Evolutionary conservation across 1,140 invertebrate species (phyloP), one percentile per base, ranked within the genome.

Genomic region (Diabrotica undecimpunctata): DNA sequence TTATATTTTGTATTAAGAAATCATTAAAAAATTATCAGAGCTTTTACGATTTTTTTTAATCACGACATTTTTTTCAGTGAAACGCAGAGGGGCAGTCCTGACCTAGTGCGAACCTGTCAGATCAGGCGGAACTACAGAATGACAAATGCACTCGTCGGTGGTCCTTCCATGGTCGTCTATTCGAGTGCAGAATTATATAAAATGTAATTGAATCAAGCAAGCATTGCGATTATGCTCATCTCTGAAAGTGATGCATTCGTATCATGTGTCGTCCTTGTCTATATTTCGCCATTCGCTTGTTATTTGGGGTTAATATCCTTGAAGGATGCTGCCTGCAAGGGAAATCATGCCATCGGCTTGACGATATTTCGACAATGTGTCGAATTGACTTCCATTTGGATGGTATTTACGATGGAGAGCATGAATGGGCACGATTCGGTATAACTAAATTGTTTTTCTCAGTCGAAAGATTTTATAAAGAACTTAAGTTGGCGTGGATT

Each of bases 141-240:
- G 77, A 79, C 77, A 79, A 79, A 79, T 78, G 77, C 77, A 79
- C 76, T 78, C 73, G 67, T 67, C 63, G 51, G 54, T 59, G 58
- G 61, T 54, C 61, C 61, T 62, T 6, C 46, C 58, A 60, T 60
- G 25, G 69, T 58, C 65, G 62, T 65, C 67, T 70, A 72, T 76
- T 73, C 74, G 75, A 72, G 72, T 78, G 77, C 77, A 74, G 61
- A 73, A 78, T 78, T 75, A 74, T 77, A 77, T 75, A 77, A 77
- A 78, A 77, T 73, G 74, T 78, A 77, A 78, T 77, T 76, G 74
- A 77, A 77, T 77, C 75, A 75, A 72, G 71, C 75, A 75, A 72
- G 71, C 67, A 75, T 74, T 74, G 70, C 74, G 71, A 75, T 78
- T 70, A 69, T 62, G 39, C 61, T 62, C 61, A 62, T 62, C 53